Conservation (phyloP, 2,888 invertebrate genomes). For the Caradrina clavipalpis region DNA sequence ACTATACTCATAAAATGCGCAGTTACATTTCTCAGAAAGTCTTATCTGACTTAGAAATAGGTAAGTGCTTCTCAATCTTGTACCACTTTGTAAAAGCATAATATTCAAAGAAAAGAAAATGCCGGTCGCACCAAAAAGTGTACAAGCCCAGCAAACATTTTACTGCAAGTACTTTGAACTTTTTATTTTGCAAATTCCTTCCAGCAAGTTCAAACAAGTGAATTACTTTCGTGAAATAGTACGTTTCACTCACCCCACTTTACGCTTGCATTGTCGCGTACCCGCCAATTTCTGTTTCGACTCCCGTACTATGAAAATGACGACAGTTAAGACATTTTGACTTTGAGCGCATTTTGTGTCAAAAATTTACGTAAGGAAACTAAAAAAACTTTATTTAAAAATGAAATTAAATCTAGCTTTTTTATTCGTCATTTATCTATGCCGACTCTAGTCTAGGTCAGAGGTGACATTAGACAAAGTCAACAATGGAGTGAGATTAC, state of each 20-base stretch:
- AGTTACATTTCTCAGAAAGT: neutral
- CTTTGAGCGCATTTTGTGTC: neutral
- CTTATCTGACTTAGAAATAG: neutral
- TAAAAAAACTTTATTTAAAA: too few species aligned
- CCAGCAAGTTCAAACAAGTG: slow-evolving; percentile 64
- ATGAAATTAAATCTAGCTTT: too few species aligned
- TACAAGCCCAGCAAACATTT: slow-evolving; percentile 42
- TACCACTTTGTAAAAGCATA: slow-evolving; percentile 19
- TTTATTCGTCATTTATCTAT: too few species aligned
- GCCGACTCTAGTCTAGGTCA: too few species aligned
- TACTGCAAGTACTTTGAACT: slow-evolving; percentile 45
- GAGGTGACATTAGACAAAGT: too few species aligned
- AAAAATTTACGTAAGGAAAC: too few species aligned
- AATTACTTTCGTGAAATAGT: slow-evolving; percentile 69
- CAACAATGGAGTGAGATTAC: too few species aligned
- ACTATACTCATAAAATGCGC: neutral
- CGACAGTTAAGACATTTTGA: slow-evolving; percentile 7
- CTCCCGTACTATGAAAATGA: slow-evolving; percentile 52
- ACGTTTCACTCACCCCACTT: slow-evolving; percentile 66
- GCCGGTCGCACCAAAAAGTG: slow-evolving; percentile 24
- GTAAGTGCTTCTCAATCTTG: slow-evolving; percentile 34
- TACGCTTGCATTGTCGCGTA: slow-evolving; percentile 68
- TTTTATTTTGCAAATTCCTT: slow-evolving; percentile 60
- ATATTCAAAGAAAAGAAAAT: slow-evolving; percentile 28
- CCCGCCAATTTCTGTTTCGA: slow-evolving; percentile 63